A percentile compares a stretch with the other conserved stretches of the same genome.
These are phyloP conservation scores for Mystacides longicornis DNA, from an alignment of 2,888 invertebrate genomes.

Conservation along the genomic window DNA sequence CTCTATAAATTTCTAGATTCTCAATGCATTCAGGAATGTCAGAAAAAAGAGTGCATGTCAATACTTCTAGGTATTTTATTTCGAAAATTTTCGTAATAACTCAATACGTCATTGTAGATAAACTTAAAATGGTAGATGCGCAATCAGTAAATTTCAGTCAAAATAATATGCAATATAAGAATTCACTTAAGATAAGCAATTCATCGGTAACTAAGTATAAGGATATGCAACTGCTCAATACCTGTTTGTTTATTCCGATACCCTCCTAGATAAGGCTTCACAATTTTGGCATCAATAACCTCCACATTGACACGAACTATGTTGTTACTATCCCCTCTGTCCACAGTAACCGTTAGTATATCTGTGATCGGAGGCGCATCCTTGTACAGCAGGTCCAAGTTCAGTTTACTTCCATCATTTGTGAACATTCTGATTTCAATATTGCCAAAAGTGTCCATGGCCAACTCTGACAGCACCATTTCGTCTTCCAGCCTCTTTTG, in stretches of 20 bases:
- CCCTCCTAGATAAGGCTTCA: slow-evolving; percentile 77
- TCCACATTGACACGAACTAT: slow-evolving; percentile 43
- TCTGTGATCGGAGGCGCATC: slow-evolving; percentile 41
- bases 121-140: too few species aligned
- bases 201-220: too few species aligned
- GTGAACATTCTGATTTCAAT: slow-evolving; percentile 42
- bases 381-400: slow-evolving; percentile 41
- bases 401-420: slow-evolving; percentile 38
- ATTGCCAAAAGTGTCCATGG: slow-evolving; percentile 46
- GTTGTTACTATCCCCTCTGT: slow-evolving; percentile 34
- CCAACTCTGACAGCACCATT: slow-evolving; percentile 40
- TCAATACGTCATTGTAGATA: too few species aligned
- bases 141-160: too few species aligned
- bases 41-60: too few species aligned
- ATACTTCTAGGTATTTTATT: too few species aligned
- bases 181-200: too few species aligned
- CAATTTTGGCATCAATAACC: slow-evolving; percentile 44
- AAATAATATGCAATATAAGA: too few species aligned
- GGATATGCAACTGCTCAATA: too few species aligned
- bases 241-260: slow-evolving; percentile 65
- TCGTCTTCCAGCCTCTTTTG: slow-evolving; percentile 34
- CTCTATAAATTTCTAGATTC: too few species aligned
- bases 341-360: slow-evolving; percentile 42
- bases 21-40: too few species aligned
- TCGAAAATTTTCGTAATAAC: too few species aligned